Evolutionary conservation across 2,888 invertebrate genomes (phyloP), one percentile per base, ranked within the genome.

Genomic region (Sclerodermus sp.): DNA sequence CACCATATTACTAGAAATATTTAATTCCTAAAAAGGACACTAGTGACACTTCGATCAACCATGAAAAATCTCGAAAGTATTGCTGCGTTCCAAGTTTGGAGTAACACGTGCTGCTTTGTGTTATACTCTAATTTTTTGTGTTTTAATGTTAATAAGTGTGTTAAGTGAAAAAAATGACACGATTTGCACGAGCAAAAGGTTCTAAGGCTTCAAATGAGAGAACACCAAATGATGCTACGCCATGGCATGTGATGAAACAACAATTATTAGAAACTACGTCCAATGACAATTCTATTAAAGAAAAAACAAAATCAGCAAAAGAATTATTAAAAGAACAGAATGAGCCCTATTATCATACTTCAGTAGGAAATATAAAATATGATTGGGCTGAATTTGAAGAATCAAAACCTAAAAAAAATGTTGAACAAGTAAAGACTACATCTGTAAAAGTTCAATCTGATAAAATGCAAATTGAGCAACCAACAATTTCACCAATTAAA

Each of bases 121-220:
- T n/a, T n/a, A n/a, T n/a, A n/a, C n/a, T n/a, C n/a, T n/a, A n/a
- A n/a, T n/a, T n/a, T n/a, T n/a, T n/a, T n/a, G n/a, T n/a, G n/a
- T n/a, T n/a, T n/a, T n/a, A n/a, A n/a, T n/a, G n/a, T n/a, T n/a
- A n/a, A n/a, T n/a, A n/a, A n/a, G n/a, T n/a, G n/a, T n/a, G n/a
- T n/a, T 23, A 23, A 23, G 23, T 23, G 4, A 34, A 34, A n/a
- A 34, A 34, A 34, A 90, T 90, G 90, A 89, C 89, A 4, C 80
- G 90, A 60, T 90, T 86, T 80, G 87, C 90, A 18, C 80, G 90
- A 75, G 86, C 88, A 0, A 87, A 85, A 71, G 89, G 90, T 31
- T 88, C 89, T 0, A 90, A 89, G 76, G 79, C 88, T 4, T 88
- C 88, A 2, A 90, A 90, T 68, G 86, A 87, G 70, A 83, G 84